These are phyloP conservation scores for Meganola albula DNA, from an alignment of 2,888 invertebrate genomes.

Conservation along the genomic window DNA sequence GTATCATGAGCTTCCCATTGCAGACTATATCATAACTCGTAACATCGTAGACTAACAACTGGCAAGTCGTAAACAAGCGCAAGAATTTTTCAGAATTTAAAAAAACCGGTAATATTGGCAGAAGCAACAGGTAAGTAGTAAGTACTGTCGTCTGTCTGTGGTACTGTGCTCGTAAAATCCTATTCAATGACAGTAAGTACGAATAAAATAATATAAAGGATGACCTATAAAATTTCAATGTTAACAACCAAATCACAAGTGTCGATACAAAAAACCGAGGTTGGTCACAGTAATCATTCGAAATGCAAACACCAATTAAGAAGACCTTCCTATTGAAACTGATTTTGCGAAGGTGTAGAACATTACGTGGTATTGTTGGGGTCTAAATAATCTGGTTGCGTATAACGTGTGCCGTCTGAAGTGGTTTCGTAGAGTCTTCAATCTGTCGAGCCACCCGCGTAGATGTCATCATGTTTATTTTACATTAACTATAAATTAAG, in stretches of 20 bases:
- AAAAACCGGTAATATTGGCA: too few species aligned
- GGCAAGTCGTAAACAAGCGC: too few species aligned
- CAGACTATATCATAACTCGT: too few species aligned
- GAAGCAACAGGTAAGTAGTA: too few species aligned
- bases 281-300: slow-evolving; percentile 46
- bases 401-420: slow-evolving; percentile 25
- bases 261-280: slow-evolving; percentile 55
- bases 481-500: slow-evolving; percentile 9
- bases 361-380: slow-evolving; percentile 25
- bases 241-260: slow-evolving; percentile 56
- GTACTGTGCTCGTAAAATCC: too few species aligned
- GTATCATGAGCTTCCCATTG: too few species aligned
- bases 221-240: slow-evolving; percentile 61
- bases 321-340: slow-evolving; percentile 20
- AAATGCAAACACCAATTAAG: slow-evolving; percentile 32
- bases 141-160: too few species aligned
- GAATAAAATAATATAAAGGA: too few species aligned
- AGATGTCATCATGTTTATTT: slow-evolving; percentile 15
- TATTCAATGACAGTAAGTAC: too few species aligned
- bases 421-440: slow-evolving; percentile 42
- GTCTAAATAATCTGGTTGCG: slow-evolving; percentile 36
- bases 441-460: slow-evolving; percentile 45
- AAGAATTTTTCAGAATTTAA: too few species aligned
- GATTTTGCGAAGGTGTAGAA: slow-evolving; percentile 43
- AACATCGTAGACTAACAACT: too few species aligned